Conservation (phyloP, 2,888 invertebrate genomes). For the Emmelina monodactyla region DNA sequence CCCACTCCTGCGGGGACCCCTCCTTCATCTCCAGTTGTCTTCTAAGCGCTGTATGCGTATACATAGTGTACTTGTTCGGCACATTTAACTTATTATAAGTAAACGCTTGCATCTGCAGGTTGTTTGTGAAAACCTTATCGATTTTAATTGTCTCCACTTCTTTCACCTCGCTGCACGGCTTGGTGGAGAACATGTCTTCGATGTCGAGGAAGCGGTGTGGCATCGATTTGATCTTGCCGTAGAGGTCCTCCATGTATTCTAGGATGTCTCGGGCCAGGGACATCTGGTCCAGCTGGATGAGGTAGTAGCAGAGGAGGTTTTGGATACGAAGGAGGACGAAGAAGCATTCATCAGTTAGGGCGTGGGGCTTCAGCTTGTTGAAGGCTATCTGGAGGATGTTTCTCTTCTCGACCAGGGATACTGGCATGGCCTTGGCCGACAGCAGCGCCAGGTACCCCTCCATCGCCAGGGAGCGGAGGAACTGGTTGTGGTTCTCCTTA, state of each 20-base stretch:
- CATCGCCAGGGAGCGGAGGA: conserved; percentile 44
- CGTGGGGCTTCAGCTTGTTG: conserved; percentile 39
- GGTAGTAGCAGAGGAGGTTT: conserved; percentile 64
- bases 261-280: conserved; percentile 53
- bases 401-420: conserved; percentile 37
- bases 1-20: conserved; percentile 67
- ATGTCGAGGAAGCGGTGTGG: conserved; percentile 45
- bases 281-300: conserved; percentile 59
- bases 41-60: conserved; percentile 64
- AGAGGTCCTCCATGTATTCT: conserved; percentile 53
- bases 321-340: conserved; percentile 65
- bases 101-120: conserved; percentile 70
- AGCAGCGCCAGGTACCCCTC: conserved; percentile 47
- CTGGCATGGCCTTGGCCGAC: conserved; percentile 41
- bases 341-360: conserved; percentile 40
- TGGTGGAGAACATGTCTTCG: conserved; percentile 61
- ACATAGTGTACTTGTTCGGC: conserved; percentile 57
- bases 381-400: conserved; percentile 36
- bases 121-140: conserved; percentile 67
- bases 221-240: conserved; percentile 37
- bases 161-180: conserved; percentile 30
- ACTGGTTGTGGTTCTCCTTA: conserved; percentile 41
- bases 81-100: conserved; percentile 64
- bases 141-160: conserved; percentile 54
- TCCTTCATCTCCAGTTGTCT: conserved; percentile 65